Conservation (phyloP, 2,113 vertebrate species). For the Rhinogobius similis region DNA sequence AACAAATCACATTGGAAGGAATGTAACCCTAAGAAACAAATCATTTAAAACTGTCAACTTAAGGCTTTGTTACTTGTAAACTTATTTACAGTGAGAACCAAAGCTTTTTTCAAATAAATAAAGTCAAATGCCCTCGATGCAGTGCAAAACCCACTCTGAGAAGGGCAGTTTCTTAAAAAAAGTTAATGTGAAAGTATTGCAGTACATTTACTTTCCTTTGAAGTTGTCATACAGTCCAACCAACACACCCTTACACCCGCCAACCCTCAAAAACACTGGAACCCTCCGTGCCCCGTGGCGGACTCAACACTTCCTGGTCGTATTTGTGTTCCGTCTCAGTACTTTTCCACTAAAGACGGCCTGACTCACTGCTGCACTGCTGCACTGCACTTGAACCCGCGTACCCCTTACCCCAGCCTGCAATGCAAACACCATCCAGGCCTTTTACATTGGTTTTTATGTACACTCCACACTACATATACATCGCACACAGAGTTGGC, state of each 20-base stretch:
- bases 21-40: too few relatives aligned
- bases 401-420: conserved; percentile 12
- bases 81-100: too few relatives aligned
- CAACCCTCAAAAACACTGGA: background rate
- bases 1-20: too few relatives aligned
- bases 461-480: conserved; percentile 3
- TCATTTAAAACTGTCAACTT: too few relatives aligned
- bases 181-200: too few relatives aligned
- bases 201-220: background rate
- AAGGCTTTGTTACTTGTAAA: too few relatives aligned
- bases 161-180: too few relatives aligned
- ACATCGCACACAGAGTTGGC: background rate
- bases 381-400: conserved; percentile 45
- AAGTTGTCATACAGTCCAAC: background rate
- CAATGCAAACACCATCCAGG: conserved; percentile 36
- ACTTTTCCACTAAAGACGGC: conserved; percentile 68
- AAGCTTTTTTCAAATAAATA: too few relatives aligned
- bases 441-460: conserved; percentile 27
- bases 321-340: conserved; percentile 39
- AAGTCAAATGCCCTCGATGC: too few relatives aligned
- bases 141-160: too few relatives aligned
- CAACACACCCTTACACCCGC: background rate
- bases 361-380: conserved; percentile 38
- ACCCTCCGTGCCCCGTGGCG: conserved; percentile 8
- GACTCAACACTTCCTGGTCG: conserved; percentile 20